These are phyloP conservation scores for Thymelicus acteon DNA, from an alignment of 2,888 invertebrate species.

Conservation along the genomic window DNA sequence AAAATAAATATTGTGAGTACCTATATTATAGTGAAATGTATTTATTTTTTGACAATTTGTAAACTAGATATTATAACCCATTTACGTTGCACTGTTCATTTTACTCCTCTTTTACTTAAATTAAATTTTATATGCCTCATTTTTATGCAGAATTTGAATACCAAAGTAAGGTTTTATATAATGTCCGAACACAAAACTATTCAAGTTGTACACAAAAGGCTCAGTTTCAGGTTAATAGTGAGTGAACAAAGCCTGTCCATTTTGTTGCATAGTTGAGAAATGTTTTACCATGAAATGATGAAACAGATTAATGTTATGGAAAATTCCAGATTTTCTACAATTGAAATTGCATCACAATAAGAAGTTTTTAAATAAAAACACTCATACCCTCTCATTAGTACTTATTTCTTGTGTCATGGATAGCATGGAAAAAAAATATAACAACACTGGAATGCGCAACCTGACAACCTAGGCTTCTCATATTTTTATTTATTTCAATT, in stretches of 20 bases:
- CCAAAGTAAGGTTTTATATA: neutral
- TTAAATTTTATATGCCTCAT: neutral
- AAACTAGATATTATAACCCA: too few relatives aligned
- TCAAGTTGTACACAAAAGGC: constrained; percentile 3
- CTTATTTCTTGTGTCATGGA: too few relatives aligned
- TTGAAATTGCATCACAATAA: neutral
- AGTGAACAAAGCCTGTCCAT: neutral
- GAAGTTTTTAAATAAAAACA: too few relatives aligned
- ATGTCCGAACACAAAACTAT: constrained; percentile 8
- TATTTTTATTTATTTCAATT: too few relatives aligned
- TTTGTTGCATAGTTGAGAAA: neutral
- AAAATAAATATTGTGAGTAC: too few relatives aligned
- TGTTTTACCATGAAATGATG: neutral
- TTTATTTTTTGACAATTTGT: too few relatives aligned
- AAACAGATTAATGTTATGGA: neutral
- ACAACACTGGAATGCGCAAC: too few relatives aligned
- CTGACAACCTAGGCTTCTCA: too few relatives aligned
- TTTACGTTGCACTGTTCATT: too few relatives aligned
- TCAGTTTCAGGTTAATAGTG: constrained; percentile 5
- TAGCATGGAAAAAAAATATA: too few relatives aligned
- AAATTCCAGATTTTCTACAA: neutral
- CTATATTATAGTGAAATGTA: too few relatives aligned
- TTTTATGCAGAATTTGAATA: neutral
- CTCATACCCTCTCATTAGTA: too few relatives aligned
- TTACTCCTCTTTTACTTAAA: neutral